phyloP scores from a whole-genome alignment of 2,888 invertebrate species.

The Chloroclysta siterata region DNA sequence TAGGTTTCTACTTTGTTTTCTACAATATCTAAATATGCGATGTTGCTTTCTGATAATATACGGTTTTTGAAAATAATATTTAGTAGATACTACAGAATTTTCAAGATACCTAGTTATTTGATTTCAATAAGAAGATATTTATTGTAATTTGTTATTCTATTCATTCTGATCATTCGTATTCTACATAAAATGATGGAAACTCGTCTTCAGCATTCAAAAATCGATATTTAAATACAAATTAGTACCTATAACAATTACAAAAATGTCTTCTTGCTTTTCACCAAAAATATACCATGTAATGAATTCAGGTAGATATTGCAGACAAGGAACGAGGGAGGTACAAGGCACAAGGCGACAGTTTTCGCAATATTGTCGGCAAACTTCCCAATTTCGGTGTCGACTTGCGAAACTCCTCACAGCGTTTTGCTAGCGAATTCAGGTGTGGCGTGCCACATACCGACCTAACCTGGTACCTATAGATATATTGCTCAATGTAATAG shows the following conservation, averaged over 20 bases:
- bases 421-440: constrained; percentile 64
- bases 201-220: neutral
- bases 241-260: no score
- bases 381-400: constrained; percentile 80
- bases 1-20: neutral
- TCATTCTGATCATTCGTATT: no score
- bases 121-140: no score
- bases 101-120: no score
- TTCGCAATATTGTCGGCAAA: constrained; percentile 78
- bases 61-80: neutral
- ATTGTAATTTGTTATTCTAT: neutral
- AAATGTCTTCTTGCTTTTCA: neutral
- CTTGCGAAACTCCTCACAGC: constrained; percentile 77
- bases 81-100: no score
- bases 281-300: constrained; percentile 9
- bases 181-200: no score
- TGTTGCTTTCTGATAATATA: neutral
- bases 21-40: neutral
- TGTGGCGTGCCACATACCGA: constrained; percentile 50
- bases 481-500: constrained; percentile 42
- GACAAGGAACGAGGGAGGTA: constrained; percentile 45
- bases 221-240: no score
- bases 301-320: constrained; percentile 36
- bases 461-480: constrained; percentile 18
- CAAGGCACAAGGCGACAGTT: constrained; percentile 63